phyloP scores from a whole-genome alignment of 2,888 invertebrate species.

The Priocnemis perturbator region DNA sequence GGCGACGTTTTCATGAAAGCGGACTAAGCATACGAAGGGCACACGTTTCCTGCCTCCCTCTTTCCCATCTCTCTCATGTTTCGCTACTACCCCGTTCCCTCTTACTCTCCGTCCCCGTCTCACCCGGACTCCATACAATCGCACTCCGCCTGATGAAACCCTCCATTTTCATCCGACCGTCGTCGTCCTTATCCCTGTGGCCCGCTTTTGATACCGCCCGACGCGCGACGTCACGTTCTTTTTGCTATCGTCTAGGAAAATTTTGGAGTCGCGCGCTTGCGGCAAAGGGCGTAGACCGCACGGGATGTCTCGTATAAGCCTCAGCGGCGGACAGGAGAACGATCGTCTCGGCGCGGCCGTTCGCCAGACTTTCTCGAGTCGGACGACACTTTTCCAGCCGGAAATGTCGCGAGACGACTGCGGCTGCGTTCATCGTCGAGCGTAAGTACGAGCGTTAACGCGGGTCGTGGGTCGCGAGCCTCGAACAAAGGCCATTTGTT shows the following conservation, averaged over 20 bases:
- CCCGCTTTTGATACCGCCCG: slow-evolving; percentile 25
- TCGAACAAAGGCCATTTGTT: too few relatives aligned
- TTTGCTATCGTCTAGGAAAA: slow-evolving; percentile 4
- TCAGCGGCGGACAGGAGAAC: background rate
- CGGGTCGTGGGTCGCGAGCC: too few relatives aligned
- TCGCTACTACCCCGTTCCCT: background rate
- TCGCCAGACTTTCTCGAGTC: too few relatives aligned
- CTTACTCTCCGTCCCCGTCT: background rate
- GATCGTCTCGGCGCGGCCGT: background rate
- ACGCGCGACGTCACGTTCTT: slow-evolving; percentile 3
- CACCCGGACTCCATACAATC: slow-evolving; percentile 52
- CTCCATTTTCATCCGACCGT: slow-evolving; percentile 54
- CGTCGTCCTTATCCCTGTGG: slow-evolving; percentile 35
- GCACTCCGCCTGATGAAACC: slow-evolving; percentile 61
- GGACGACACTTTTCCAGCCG: too few relatives aligned
- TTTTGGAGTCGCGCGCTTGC: too few relatives aligned
- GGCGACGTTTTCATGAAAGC: slow-evolving; percentile 27
- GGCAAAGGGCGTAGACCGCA: too few relatives aligned
- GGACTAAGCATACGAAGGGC: slow-evolving; percentile 14
- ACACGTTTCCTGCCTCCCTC: slow-evolving; percentile 4
- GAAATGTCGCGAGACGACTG: too few relatives aligned
- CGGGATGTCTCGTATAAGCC: too few relatives aligned
- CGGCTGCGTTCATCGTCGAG: too few relatives aligned
- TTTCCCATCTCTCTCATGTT: background rate
- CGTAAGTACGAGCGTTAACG: too few relatives aligned